Base-by-base conservation (phyloP, 37 sponge, comb jelly and placozoan genomes). In the Cladorhizidae sp. region DNA sequence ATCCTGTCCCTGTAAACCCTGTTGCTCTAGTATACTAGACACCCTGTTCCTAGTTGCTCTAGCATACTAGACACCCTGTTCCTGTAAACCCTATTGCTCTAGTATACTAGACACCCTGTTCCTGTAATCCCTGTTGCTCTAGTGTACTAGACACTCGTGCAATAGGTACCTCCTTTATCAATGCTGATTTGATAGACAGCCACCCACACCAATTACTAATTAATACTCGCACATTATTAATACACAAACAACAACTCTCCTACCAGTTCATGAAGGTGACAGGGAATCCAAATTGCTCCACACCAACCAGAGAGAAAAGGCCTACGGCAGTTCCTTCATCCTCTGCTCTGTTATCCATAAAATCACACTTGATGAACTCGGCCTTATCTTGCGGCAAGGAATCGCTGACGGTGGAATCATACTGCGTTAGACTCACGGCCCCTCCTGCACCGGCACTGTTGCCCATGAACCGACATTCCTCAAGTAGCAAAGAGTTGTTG, bases 271-370 rank as follows among this genome's bases (percentile, higher is more conserved):
- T 39, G 70, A 89, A 88, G 9, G 1, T 20, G 17, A 89, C 90
- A 40, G 87, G 89, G 75, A 89, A 89, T 0, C 93, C 93, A 59
- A 86, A 65, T 65, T 88, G 76, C 26, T 93, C 90, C 23, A 93
- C 93, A 67, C 79, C 86, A 21, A 93, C 82, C 26, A 88, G 69
- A 28, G 93, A 88, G 43, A 89, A 89, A 35, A 93, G 64, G 8
- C 93, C 90, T 61, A 93, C 90, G 33, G 90, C 90, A 25, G 90
- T 89, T 0, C 93, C 89, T 33, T 93, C 93, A 61, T 86, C 81
- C 39, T 31, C 14, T 0, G 93, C 93, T 6, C 25, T 67, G 63
- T 92, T 92, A 2, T 39, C 23, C 0, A 36, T 9, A 52, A 92
- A 92, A 0, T 12, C 31, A 49, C 93, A 88, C 21, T 80, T 69